phyloP scores from a whole-genome alignment of 2,113 vertebrate genomes.

The Scolopax mira region DNA sequence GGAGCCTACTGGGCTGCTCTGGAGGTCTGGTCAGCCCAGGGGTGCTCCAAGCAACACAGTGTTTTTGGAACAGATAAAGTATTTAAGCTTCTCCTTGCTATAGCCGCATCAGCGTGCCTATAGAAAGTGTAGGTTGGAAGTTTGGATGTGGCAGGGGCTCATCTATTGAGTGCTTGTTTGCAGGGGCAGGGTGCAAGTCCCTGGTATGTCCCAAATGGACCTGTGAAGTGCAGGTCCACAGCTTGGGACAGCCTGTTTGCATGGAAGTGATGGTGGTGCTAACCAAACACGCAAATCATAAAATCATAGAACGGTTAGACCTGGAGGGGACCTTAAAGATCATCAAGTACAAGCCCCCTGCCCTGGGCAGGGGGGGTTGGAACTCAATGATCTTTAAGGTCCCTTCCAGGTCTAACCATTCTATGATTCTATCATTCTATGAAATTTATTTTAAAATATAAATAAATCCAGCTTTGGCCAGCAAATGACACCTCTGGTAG shows the following conservation, averaged over 20 bases:
- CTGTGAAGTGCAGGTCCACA: not conserved
- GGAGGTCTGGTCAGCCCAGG: not conserved
- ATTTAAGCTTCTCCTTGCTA: not conserved
- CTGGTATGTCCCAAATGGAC: not conserved
- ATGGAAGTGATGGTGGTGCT: not conserved
- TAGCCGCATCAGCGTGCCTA: fast-evolving
- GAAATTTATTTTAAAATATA: not conserved
- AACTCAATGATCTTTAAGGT: no score
- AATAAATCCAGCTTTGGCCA: not conserved
- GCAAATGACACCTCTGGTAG: not conserved
- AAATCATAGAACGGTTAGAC: no score
- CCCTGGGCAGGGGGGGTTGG: no score
- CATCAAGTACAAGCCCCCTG: no score
- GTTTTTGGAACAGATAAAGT: not conserved
- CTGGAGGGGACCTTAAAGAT: no score
- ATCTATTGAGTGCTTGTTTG: not conserved
- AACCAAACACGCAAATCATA: not conserved
- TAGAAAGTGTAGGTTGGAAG: not conserved
- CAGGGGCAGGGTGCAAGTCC: not conserved
- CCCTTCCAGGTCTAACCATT: no score
- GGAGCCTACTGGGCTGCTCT: not conserved
- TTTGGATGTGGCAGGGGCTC: not conserved
- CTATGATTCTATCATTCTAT: no score
- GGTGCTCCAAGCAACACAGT: no score
- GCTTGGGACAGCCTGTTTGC: not conserved